A percentile compares a stretch with the other conserved stretches of the same genome.
Evolutionary conservation across 2,113 vertebrate genomes (phyloP).

Genomic region (Girardinichthys multiradiatus): DNA sequence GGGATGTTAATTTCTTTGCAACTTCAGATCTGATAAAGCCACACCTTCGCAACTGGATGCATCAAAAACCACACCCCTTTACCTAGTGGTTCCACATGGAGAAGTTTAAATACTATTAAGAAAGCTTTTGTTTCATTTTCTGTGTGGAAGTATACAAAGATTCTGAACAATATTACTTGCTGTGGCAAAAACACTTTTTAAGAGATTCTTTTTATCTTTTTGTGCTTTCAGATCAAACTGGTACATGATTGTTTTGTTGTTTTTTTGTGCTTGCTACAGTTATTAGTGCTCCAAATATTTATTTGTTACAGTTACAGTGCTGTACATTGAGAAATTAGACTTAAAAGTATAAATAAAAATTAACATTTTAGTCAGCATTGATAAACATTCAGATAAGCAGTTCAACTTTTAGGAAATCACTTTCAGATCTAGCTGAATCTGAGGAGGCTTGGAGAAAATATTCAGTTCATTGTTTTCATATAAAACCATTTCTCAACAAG

Average conservation of each 20-base stretch:
- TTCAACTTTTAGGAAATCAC: neutral
- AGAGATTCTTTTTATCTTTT: too few species aligned
- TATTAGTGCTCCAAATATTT: neutral
- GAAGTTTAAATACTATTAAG: neutral
- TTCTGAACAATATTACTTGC: too few species aligned
- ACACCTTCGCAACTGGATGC: slow-evolving; percentile 42
- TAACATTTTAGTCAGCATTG: neutral
- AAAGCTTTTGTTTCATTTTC: neutral
- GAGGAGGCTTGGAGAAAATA: too few species aligned
- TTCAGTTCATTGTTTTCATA: neutral
- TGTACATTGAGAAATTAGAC: neutral
- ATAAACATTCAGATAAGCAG: neutral
- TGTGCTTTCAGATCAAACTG: too few species aligned
- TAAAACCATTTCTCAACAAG: neutral
- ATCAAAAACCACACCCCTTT: slow-evolving; percentile 29
- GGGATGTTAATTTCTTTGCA: slow-evolving; percentile 33
- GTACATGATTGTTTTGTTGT: too few species aligned
- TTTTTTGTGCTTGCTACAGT: neutral
- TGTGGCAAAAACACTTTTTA: too few species aligned
- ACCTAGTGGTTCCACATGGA: slow-evolving; percentile 22
- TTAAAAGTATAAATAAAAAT: neutral
- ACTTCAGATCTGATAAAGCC: slow-evolving; percentile 32
- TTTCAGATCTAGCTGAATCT: neutral
- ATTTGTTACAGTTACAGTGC: neutral
- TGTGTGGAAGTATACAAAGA: too few species aligned